Evolutionary conservation across 2,888 invertebrate species (phyloP).

Genomic region (Plagiodera versicolora): DNA sequence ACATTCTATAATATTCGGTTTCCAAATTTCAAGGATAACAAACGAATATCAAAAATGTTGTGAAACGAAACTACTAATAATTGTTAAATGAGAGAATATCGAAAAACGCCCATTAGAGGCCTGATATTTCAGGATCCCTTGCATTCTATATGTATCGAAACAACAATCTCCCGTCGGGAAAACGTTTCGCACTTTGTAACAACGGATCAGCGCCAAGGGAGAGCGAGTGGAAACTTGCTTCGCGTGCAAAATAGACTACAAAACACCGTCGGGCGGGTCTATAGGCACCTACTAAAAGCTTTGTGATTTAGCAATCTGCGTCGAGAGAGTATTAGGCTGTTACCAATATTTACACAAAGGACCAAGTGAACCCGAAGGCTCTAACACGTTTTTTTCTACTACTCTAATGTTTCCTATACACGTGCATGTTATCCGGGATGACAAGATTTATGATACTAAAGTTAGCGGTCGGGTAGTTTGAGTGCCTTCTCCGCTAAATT

Average conservation of each 20-base stretch:
- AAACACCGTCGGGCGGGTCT: conserved; percentile 25
- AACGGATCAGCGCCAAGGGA: conserved; percentile 20
- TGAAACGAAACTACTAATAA: too few species aligned
- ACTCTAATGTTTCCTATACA: too few species aligned
- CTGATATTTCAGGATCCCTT: neutral
- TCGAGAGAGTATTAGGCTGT: conserved; percentile 34
- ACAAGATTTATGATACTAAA: neutral
- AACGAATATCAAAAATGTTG: too few species aligned
- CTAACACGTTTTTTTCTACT: conserved; percentile 22
- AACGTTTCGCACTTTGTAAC: conserved; percentile 26
- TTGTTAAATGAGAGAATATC: too few species aligned
- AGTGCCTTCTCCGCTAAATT: neutral
- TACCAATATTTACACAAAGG: conserved; percentile 37
- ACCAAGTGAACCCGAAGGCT: conserved; percentile 24
- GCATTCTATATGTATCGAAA: neutral
- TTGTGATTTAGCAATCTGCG: conserved; percentile 45
- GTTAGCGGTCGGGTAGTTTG: neutral
- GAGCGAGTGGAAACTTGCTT: neutral
- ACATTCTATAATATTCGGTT: too few species aligned
- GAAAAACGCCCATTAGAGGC: neutral
- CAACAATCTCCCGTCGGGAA: conserved; percentile 29
- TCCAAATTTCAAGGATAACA: too few species aligned
- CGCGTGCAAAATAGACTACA: conserved; percentile 12
- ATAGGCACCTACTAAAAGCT: conserved; percentile 42
- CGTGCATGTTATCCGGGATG: too few species aligned